phyloP scores from a whole-genome alignment of 2,888 invertebrate genomes.

The Tenthredo livida region DNA sequence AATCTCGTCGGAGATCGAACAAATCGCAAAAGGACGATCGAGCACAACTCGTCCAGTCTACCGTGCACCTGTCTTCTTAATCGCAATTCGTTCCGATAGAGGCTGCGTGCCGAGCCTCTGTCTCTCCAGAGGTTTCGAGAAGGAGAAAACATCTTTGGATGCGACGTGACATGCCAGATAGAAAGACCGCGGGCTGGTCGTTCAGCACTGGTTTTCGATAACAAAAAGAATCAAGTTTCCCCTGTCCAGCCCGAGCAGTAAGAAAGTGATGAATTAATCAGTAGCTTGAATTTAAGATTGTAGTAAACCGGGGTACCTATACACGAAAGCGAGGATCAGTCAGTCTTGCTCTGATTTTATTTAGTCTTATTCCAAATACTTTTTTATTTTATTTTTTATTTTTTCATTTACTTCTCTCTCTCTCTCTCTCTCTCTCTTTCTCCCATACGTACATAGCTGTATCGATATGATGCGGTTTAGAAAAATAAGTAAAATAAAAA shows the following conservation, averaged over 20 bases:
- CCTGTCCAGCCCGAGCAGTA: background rate
- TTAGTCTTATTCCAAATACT: background rate
- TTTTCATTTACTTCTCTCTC: background rate
- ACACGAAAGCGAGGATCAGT: slow-evolving; percentile 1
- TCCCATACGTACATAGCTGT: too few species aligned
- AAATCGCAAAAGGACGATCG: background rate
- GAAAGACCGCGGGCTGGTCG: background rate
- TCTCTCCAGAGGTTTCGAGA: background rate
- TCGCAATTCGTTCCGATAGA: slow-evolving; percentile 3
- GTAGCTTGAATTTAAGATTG: slow-evolving; percentile 21
- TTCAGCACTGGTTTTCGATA: slow-evolving; percentile 2
- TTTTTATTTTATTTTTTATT: background rate
- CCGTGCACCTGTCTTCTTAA: background rate
- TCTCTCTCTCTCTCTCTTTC: too few species aligned
- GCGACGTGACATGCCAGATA: slow-evolving; percentile 10
- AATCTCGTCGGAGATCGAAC: background rate
- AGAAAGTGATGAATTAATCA: slow-evolving; percentile 36
- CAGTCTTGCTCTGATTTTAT: background rate
- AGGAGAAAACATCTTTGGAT: slow-evolving; percentile 8
- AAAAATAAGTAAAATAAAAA: background rate
- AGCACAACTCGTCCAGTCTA: background rate
- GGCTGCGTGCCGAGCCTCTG: background rate
- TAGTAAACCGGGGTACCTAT: background rate
- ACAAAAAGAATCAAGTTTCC: slow-evolving; percentile 28
- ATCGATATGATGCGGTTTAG: background rate